Conservation (phyloP, 1,140 invertebrate genomes). For the Danaus plexippus region DNA sequence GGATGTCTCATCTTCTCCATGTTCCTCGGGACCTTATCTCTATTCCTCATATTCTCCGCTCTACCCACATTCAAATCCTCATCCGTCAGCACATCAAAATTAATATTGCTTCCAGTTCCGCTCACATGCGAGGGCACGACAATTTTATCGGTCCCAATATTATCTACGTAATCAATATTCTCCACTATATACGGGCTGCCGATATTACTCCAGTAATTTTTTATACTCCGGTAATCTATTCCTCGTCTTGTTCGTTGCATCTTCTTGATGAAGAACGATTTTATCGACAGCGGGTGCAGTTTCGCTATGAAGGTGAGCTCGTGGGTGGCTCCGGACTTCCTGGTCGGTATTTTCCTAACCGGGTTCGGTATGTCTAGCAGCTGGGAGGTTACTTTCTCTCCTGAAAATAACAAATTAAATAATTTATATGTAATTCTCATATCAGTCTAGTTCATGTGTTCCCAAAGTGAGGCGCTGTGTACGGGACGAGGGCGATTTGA, state of each 20-base stretch:
- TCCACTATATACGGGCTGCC: not conserved
- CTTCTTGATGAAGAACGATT: conserved; percentile 72
- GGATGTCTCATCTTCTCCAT: conserved; percentile 22
- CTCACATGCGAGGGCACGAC: too few relatives aligned
- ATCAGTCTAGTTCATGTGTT: conserved; percentile 13
- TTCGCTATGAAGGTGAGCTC: conserved; percentile 78
- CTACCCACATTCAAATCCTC: conserved; percentile 22
- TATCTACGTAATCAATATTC: conserved; percentile 7
- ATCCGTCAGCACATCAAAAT: conserved; percentile 32
- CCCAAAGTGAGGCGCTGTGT: too few relatives aligned
- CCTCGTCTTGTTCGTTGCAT: conserved; percentile 5
- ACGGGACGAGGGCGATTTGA: too few relatives aligned
- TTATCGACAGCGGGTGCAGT: conserved; percentile 76
- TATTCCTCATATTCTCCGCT: conserved; percentile 29
- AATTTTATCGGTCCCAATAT: not conserved
- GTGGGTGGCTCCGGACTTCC: conserved; percentile 72
- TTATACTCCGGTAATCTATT: conserved; percentile 27
- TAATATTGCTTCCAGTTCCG: not conserved
- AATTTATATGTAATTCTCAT: not conserved
- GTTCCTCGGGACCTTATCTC: conserved; percentile 9
- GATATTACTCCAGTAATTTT: conserved; percentile 36
- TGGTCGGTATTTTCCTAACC: conserved; percentile 76
- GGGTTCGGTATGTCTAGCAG: conserved; percentile 74
- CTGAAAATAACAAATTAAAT: conserved; percentile 24
- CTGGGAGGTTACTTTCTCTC: conserved; percentile 62